phyloP scores from a whole-genome alignment of 2,113 vertebrate species.

The Oncorhynchus gorbuscha region DNA sequence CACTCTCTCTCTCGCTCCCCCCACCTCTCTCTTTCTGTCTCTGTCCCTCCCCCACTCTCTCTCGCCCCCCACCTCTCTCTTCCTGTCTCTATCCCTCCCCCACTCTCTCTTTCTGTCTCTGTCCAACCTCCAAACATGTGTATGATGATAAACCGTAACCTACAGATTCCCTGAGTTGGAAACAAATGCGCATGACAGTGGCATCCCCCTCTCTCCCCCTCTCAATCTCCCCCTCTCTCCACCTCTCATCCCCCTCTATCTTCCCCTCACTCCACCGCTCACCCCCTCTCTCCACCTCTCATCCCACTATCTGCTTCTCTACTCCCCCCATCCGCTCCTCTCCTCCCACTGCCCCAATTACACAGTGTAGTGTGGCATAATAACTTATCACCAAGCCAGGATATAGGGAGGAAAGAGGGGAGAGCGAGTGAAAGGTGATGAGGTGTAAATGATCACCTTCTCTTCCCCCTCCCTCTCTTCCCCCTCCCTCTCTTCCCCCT shows the following conservation, averaged over 20 bases:
- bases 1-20: too few species aligned
- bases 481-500: constrained; percentile 23
- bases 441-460: constrained; percentile 48
- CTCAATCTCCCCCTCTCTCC: background rate
- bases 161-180: background rate
- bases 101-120: too few species aligned
- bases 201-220: background rate
- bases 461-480: constrained; percentile 12
- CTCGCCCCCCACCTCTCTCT: too few species aligned
- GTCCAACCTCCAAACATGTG: background rate
- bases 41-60: too few species aligned
- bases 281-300: constrained; percentile 25
- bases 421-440: constrained; percentile 37
- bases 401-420: constrained; percentile 15
- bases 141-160: background rate
- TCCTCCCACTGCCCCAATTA: constrained; percentile 53
- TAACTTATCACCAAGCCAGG: constrained; percentile 53
- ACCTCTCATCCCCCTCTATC: background rate
- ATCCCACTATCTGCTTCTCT: too few species aligned
- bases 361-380: constrained; percentile 47
- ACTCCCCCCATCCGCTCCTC: background rate
- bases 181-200: background rate
- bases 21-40: too few species aligned
- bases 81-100: too few species aligned
- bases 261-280: constrained; percentile 1